phyloP scores from a whole-genome alignment of 2,797 vertebrate genomes.

The Malacoctenus gilli region DNA sequence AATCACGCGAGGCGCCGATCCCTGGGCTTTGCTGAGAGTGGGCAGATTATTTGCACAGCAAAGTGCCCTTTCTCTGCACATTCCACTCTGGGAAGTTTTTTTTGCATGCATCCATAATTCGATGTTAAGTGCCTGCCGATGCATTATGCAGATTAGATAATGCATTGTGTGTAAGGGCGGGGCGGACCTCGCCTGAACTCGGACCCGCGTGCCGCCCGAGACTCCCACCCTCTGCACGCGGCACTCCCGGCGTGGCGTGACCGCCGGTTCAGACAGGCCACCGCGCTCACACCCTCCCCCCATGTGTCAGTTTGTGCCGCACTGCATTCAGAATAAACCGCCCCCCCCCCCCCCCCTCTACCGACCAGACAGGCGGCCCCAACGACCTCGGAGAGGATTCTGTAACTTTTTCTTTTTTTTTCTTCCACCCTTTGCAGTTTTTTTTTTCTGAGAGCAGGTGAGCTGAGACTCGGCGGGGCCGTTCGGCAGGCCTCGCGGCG shows the following conservation, averaged over 20 bases:
- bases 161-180: slow-evolving; percentile 69
- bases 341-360: slow-evolving; percentile 8
- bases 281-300: slow-evolving; percentile 11
- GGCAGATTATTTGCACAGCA: slow-evolving; percentile 65
- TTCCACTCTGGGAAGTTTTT: slow-evolving; percentile 53
- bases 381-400: slow-evolving; percentile 8
- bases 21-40: slow-evolving; percentile 55
- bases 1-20: slow-evolving; percentile 54
- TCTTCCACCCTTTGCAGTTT: slow-evolving; percentile 20
- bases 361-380: slow-evolving; percentile 6
- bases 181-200: slow-evolving; percentile 52
- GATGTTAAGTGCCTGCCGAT: slow-evolving; percentile 75
- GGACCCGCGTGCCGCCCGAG: slow-evolving; percentile 18
- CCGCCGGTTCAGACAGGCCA: slow-evolving; percentile 22
- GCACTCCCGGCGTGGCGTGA: slow-evolving; percentile 2
- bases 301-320: slow-evolving; percentile 3
- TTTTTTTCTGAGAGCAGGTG: slow-evolving; percentile 24
- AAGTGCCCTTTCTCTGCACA: slow-evolving; percentile 52
- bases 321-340: slow-evolving; percentile 17
- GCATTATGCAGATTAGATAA: slow-evolving; percentile 79
- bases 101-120: slow-evolving; percentile 74
- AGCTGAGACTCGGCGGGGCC: slow-evolving; percentile 32
- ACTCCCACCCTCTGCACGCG: slow-evolving; percentile 22
- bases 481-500: slow-evolving; percentile 46
- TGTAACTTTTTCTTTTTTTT: slow-evolving; percentile 41